Percentiles rank a stretch among this genome's conserved stretches.
phyloP scores from a whole-genome alignment of 2,888 invertebrate genomes.

The Ommatoiulus sabulosus region DNA sequence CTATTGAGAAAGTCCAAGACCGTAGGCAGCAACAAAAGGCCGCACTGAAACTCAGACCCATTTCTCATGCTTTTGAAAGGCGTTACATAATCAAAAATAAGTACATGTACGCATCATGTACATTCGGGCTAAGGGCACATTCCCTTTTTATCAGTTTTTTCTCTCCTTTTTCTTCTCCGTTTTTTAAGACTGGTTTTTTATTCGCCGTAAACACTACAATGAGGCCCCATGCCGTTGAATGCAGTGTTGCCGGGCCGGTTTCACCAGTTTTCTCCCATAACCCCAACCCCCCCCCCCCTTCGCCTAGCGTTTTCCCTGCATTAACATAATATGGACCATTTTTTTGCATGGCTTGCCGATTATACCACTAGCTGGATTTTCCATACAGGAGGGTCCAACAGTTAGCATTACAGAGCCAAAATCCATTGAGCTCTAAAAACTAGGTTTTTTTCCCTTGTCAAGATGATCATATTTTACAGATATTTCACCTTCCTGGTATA shows the following conservation, averaged over 20 bases:
- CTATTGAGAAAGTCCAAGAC: conserved; percentile 47
- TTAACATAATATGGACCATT: conserved; percentile 41
- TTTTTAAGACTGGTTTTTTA: conserved; percentile 54
- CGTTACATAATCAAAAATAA: conserved; percentile 55
- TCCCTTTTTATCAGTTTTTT: conserved; percentile 49
- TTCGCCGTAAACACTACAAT: conserved; percentile 40
- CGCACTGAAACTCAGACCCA: conserved; percentile 52
- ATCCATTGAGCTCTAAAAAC: conserved; percentile 11
- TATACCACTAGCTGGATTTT: neutral
- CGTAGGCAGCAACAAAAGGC: conserved; percentile 49
- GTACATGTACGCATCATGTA: conserved; percentile 35
- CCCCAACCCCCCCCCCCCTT: neutral
- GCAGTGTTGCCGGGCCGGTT: neutral
- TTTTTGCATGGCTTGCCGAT: conserved; percentile 44
- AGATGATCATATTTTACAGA: conserved; percentile 38
- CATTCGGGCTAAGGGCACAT: conserved; percentile 43
- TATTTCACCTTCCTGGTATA: neutral
- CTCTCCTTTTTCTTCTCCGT: conserved; percentile 42
- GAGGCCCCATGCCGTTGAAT: conserved; percentile 38
- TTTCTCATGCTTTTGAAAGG: conserved; percentile 56
- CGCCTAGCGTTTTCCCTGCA: neutral
- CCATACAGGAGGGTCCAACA: conserved; percentile 30
- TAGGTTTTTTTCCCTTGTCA: conserved; percentile 7
- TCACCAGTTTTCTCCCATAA: neutral
- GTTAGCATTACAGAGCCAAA: conserved; percentile 7